A percentile compares a stretch with the other conserved stretches of the same genome.
Evolutionary conservation across 1,140 invertebrate species (phyloP).

Genomic region (Pteromalus puparum): DNA sequence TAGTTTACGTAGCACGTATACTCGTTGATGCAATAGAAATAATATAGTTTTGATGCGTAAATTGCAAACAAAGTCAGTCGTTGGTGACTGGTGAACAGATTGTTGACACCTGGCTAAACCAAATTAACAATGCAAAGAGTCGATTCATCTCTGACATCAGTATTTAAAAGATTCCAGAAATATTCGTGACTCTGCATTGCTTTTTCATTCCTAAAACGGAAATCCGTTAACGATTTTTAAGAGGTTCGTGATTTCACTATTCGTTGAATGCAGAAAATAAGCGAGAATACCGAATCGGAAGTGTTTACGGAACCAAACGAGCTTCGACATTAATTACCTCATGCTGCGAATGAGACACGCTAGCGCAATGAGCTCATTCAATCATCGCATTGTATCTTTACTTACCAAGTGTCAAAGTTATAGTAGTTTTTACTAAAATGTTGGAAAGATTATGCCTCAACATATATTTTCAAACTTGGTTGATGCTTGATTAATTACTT

Average conservation of each 20-base stretch:
- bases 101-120: too few relatives aligned
- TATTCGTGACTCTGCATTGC: not conserved
- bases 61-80: too few relatives aligned
- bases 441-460: too few relatives aligned
- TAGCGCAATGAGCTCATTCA: conserved; percentile 26
- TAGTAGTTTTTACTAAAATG: too few relatives aligned
- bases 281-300: conserved; percentile 26
- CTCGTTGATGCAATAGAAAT: too few relatives aligned
- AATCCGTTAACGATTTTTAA: not conserved
- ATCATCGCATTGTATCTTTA: not conserved
- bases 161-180: not conserved
- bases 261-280: not conserved
- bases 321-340: not conserved
- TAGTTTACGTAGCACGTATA: too few relatives aligned
- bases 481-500: too few relatives aligned
- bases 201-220: not conserved
- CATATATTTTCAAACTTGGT: too few relatives aligned
- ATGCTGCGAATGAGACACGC: not conserved
- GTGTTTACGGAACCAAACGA: conserved; percentile 49
- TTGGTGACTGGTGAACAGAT: too few relatives aligned
- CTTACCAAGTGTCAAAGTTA: too few relatives aligned
- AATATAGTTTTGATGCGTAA: too few relatives aligned
- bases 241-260: not conserved
- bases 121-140: too few relatives aligned
- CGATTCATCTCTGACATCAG: not conserved